Percentiles rank a stretch among this genome's conserved stretches.
These are phyloP conservation scores for Camelus bactrianus DNA, from an alignment of 2,113 vertebrate genomes.

Conservation along the genomic window DNA sequence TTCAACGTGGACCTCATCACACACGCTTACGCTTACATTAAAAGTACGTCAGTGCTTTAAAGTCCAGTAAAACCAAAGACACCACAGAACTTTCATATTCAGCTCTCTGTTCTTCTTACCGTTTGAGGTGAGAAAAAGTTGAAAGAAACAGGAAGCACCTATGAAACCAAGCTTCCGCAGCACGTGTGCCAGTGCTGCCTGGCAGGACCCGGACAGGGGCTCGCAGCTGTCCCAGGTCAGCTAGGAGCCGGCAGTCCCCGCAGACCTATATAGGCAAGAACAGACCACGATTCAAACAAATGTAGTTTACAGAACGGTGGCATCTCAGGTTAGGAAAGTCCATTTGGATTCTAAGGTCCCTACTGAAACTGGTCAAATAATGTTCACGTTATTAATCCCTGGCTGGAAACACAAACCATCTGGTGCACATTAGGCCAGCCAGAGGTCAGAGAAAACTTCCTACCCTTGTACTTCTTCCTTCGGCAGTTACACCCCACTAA, in stretches of 20 bases:
- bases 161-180: rapidly evolving
- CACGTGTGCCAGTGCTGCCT: no score
- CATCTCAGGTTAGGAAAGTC: not conserved
- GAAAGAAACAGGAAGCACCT: not conserved
- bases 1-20: rapidly evolving
- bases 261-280: not conserved
- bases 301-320: rapidly evolving
- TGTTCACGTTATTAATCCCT: not conserved
- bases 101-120: not conserved
- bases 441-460: not conserved
- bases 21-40: not conserved
- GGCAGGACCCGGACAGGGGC: no score
- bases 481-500: not conserved
- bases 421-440: not conserved
- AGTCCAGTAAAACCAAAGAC: not conserved
- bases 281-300: not conserved
- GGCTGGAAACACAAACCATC: not conserved
- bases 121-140: rapidly evolving
- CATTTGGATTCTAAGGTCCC: not conserved
- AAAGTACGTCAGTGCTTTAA: rapidly evolving
- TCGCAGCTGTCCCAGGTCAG: no score
- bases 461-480: not conserved
- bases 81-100: rapidly evolving
- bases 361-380: not conserved
- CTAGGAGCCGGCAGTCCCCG: not conserved